Evolutionary conservation across 2,888 invertebrate genomes (phyloP).

Genomic region (Drosophila pegasa): DNA sequence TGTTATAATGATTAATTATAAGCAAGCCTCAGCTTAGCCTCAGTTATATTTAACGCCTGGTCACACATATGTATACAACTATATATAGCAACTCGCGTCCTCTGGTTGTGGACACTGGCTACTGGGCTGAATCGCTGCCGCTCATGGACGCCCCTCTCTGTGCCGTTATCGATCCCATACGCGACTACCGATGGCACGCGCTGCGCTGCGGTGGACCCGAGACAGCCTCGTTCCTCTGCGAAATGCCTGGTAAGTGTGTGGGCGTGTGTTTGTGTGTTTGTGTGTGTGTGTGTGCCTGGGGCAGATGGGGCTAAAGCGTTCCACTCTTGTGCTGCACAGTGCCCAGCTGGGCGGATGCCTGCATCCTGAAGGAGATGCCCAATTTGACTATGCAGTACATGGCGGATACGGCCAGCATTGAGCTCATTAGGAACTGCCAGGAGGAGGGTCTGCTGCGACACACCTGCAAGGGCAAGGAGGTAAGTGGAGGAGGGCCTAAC

Average conservation of each 20-base stretch:
- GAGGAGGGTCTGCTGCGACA: conserved; percentile 90
- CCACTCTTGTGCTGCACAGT: conserved; percentile 85
- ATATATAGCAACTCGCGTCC: conserved; percentile 83
- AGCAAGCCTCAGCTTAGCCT: neutral
- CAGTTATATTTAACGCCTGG: neutral
- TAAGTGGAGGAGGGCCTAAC: conserved; percentile 81
- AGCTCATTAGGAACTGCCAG: conserved; percentile 91
- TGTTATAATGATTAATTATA: neutral
- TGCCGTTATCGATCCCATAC: conserved; percentile 90
- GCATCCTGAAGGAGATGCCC: conserved; percentile 90
- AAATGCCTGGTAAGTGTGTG: conserved; percentile 88
- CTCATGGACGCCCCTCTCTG: conserved; percentile 88
- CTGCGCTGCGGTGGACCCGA: conserved; percentile 91
- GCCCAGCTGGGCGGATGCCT: conserved; percentile 92
- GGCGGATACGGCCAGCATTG: conserved; percentile 91
- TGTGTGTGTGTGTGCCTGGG: conserved; percentile 18
- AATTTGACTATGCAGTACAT: conserved; percentile 91
- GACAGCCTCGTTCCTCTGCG: conserved; percentile 92
- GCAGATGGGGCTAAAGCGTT: neutral
- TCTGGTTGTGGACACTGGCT: conserved; percentile 86
- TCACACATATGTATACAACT: neutral
- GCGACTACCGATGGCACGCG: conserved; percentile 92
- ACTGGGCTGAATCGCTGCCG: conserved; percentile 90
- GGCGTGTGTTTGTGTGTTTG: too few species aligned
- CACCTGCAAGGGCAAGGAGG: conserved; percentile 91